Evolutionary conservation across 2,888 invertebrate species (phyloP).

Genomic region (Athalia circularis): DNA sequence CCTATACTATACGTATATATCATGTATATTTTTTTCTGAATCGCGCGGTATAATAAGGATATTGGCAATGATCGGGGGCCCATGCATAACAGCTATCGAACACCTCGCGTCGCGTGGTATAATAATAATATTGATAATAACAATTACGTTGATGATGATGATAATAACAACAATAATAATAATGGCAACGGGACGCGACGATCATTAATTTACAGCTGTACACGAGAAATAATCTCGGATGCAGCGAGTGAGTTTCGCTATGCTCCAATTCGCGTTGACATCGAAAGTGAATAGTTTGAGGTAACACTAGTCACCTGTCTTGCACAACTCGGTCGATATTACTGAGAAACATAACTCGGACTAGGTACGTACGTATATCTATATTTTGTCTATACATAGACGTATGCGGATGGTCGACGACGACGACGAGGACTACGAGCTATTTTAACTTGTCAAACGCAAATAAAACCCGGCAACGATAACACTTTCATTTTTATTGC

Average conservation of each 20-base stretch:
- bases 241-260: constrained; percentile 48
- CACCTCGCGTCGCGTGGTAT: too few relatives aligned
- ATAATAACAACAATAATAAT: background rate
- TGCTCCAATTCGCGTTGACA: constrained; percentile 56
- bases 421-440: constrained; percentile 18
- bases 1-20: background rate
- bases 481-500: constrained; percentile 41
- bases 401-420: background rate
- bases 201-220: background rate
- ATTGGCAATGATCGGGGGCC: too few relatives aligned
- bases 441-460: too few relatives aligned
- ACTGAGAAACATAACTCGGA: constrained; percentile 22
- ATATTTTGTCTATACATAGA: background rate
- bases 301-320: constrained; percentile 54
- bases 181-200: constrained; percentile 11
- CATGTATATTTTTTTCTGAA: too few relatives aligned
- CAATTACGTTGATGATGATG: background rate
- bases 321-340: constrained; percentile 52
- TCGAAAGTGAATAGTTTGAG: constrained; percentile 58
- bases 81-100: too few relatives aligned
- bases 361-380: background rate
- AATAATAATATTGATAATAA: background rate
- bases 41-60: too few relatives aligned
- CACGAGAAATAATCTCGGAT: constrained; percentile 52
- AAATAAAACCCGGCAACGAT: background rate